Evolutionary conservation across 2,888 invertebrate genomes (phyloP).

Genomic region (Pristionchus japonicus): DNA sequence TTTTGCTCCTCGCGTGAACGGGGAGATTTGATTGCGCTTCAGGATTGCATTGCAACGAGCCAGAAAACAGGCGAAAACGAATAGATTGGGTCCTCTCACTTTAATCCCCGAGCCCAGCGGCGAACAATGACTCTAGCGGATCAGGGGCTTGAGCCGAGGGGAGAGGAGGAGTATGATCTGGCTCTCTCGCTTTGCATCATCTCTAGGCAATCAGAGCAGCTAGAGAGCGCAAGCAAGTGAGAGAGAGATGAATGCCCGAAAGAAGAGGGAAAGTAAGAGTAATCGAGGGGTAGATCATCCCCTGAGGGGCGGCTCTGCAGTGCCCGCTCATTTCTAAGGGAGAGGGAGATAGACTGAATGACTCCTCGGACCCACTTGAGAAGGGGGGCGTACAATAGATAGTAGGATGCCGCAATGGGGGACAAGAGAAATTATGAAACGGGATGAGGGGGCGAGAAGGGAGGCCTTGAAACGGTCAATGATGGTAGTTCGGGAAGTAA

Average conservation of each 20-base stretch:
- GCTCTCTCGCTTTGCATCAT: too few relatives aligned
- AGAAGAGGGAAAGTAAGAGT: constrained; percentile 1
- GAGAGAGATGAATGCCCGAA: neutral
- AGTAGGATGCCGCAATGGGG: neutral
- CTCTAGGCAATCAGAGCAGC: neutral
- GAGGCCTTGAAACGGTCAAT: neutral
- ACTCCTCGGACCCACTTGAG: neutral
- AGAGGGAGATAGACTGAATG: neutral
- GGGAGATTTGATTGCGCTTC: neutral
- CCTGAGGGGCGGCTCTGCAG: neutral
- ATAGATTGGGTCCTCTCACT: neutral
- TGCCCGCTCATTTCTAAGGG: neutral
- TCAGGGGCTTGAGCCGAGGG: neutral
- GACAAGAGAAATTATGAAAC: constrained; percentile 26
- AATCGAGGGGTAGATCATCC: constrained; percentile 28
- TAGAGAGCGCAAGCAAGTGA: neutral
- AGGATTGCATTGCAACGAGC: neutral
- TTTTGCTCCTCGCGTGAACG: neutral
- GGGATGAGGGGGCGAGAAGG: neutral
- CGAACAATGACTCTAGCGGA: constrained; percentile 23
- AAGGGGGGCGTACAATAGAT: neutral
- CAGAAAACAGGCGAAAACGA: neutral
- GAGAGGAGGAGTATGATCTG: too few relatives aligned
- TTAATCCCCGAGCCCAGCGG: neutral
- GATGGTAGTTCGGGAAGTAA: neutral